Base-by-base conservation (phyloP, 35 echinoderm and acorn worm species). In the Strongylocentrotus purpuratus region DNA sequence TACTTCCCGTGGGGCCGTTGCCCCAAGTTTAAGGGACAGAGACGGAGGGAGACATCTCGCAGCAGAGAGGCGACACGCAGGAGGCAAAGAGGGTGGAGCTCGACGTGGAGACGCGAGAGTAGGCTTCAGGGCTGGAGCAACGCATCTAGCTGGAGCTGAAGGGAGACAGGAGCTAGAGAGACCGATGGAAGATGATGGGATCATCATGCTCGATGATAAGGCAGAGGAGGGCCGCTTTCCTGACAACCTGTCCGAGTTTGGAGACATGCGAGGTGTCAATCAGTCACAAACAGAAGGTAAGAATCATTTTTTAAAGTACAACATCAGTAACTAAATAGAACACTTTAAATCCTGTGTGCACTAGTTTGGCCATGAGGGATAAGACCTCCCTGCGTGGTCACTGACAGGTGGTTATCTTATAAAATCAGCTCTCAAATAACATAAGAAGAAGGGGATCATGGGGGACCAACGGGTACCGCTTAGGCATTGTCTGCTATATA, bases 201-300 rank as follows among this genome's bases (percentile, higher is more conserved):
- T 47, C 48, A 93, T 93, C 10, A 58, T 93, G 18, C 9, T 50
- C 91, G 91, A 93, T 32, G 91, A 93, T 12, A 50, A 93, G n/a
- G 32, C 45, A 33, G 32, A 89, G 33, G 87, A 89, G 9, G 91
- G 48, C 0, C 32, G 13, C 10, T 93, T 93, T 58, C 33, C 10
- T 11, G 91, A 93, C 48, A 46, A 93, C 48, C 15, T 93, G 18
- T 93, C 91, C 4, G 91, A 58, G 9, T 93, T 48, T 46, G 91
- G 91, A 93, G 91, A 50, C 25, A 33, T 93, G 48, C 48, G 3
- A 28, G 15, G 31, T 45, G 28, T 48, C 11, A 93, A 31, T 47
- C 91, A 47, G 32, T 45, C 87, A 1, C 87, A 89, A 32, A 93
- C 46, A 50, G 91, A 93, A 0, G 91, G 91, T 93, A 93, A 58